Conservation (phyloP, 2,797 vertebrate species). For the Euthynnus affinis region DNA sequence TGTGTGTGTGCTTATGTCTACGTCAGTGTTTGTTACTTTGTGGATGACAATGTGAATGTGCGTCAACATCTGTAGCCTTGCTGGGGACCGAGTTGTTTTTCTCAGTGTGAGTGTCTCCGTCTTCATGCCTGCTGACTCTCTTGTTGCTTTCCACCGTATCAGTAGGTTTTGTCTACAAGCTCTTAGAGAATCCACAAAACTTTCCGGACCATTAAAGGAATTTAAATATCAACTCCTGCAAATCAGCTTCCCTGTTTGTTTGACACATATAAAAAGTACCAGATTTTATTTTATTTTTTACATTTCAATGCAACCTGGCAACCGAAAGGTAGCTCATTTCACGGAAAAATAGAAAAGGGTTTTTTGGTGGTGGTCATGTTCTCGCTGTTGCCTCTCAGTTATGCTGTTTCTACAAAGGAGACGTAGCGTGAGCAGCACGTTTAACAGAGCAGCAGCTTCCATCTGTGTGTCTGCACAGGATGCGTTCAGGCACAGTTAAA, state of each 20-base stretch:
- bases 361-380: too few species aligned
- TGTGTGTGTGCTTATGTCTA: conserved; percentile 12
- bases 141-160: not conserved
- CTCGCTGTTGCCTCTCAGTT: too few species aligned
- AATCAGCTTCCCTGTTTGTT: not conserved
- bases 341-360: too few species aligned
- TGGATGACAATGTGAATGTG: conserved; percentile 32
- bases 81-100: conserved; percentile 44
- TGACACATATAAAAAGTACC: not conserved
- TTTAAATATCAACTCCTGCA: not conserved
- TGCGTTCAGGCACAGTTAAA: too few species aligned
- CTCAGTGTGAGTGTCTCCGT: conserved; percentile 34
- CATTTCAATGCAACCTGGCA: not conserved
- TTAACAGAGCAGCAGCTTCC: too few species aligned
- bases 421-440: too few species aligned
- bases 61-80: conserved; percentile 52
- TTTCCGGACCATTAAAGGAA: not conserved
- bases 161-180: not conserved
- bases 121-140: conserved; percentile 1
- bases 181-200: not conserved
- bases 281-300: not conserved
- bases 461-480: too few species aligned
- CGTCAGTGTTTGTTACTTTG: conserved; percentile 33
- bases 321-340: not conserved
- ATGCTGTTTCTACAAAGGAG: too few species aligned